Base-by-base conservation (phyloP, 1,140 invertebrate genomes). In the Archivesica marissinica region DNA sequence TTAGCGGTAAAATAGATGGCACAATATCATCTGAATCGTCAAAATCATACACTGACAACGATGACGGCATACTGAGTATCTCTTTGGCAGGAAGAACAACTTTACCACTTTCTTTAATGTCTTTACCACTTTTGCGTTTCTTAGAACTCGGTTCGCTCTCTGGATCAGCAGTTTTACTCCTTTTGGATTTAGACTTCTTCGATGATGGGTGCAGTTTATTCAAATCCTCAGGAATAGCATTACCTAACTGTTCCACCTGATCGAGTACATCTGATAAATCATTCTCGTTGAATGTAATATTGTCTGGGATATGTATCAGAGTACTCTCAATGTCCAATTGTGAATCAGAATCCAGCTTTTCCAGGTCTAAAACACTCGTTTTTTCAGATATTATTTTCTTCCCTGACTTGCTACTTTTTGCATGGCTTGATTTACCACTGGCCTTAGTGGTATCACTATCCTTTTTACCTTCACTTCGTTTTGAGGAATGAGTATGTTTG, bases 181-280 rank as follows among this genome's bases (percentile, higher is more conserved):
- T 87, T 85, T 90, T 90, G 56, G 86, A 84, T 79, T 87, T 85
- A 50, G 61, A 68, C 35, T 89, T 87, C 35, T 88, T 89, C n/a
- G 39, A 25, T 25, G 77, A 30, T 23, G 76, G 30, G 20, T 28
- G 28, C 4, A 54, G 66, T 59, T 25, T 70, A 25, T 52, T 54
- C 23, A 54, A 23, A 74, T 25, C 61, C 30, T 86, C 72, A 47
- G 41, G 30, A 23, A 78, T 68, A 6, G 79, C 38, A 20, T 47
- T 74, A 20, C 86, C 89, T n/a, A 91, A 84, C 20, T 89, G 90
- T 78, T 93, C 92, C 15, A 93, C 92, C 74, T 92, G 92, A 70
- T 92, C 91, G 13, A 93, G 79, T 0, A 93, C 92, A 79, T 90
- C 90, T 0, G 86, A 88, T 17, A 93, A 56, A 54, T 93, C 90